A percentile compares a stretch with the other conserved stretches of the same genome.
These are phyloP conservation scores for Mystacides longicornis DNA, from an alignment of 2,888 invertebrate genomes.

Conservation along the genomic window DNA sequence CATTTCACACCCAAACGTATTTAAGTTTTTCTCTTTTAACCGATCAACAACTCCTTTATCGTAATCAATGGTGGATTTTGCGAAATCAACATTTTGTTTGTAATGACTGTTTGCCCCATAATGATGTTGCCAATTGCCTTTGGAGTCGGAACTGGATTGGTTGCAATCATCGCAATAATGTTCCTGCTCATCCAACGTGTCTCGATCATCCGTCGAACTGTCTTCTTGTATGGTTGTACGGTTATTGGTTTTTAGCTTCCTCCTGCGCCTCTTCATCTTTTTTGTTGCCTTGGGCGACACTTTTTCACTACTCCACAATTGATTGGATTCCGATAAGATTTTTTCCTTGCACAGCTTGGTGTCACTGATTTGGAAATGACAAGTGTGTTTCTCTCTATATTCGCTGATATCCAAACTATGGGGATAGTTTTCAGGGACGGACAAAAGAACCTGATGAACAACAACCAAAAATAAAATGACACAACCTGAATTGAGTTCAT, in stretches of 20 bases:
- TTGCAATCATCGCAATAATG: background rate
- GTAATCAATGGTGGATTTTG: background rate
- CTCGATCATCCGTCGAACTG: background rate
- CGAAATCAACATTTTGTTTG: background rate
- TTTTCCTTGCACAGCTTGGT: conserved; percentile 5
- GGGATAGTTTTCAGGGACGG: conserved; percentile 7
- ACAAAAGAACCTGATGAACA: conserved; percentile 6
- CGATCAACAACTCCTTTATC: conserved; percentile 5
- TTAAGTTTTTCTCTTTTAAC: background rate
- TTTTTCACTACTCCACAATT: conserved; percentile 12
- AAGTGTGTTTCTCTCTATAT: background rate
- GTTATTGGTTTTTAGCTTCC: background rate
- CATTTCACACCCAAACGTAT: background rate
- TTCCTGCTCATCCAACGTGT: background rate
- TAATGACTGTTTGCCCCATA: background rate
- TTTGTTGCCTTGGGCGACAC: conserved; percentile 15
- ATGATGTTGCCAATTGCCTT: background rate
- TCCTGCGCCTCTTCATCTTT: conserved; percentile 10
- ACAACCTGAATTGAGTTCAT: background rate
- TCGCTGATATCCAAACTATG: background rate
- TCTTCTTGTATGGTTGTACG: background rate
- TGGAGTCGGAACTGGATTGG: background rate
- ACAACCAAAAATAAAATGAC: background rate
- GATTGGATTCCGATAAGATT: conserved; percentile 3
- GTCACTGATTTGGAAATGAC: background rate